Evolutionary conservation across 2,888 invertebrate genomes (phyloP).

Genomic region (Anoplius nigerrimus): DNA sequence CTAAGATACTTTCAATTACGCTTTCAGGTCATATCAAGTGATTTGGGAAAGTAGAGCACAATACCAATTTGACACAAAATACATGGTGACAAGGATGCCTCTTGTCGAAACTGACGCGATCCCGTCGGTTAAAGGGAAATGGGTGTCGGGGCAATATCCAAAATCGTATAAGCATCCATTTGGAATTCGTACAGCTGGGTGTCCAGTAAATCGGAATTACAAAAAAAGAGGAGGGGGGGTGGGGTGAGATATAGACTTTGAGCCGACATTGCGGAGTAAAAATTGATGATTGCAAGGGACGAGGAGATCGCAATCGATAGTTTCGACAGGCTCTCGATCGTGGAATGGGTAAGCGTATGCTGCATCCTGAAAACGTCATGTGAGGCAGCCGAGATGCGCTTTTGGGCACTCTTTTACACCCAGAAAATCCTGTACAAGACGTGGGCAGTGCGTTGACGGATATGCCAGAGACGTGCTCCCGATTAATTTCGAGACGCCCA

Average conservation of each 20-base stretch:
- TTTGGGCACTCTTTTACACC: constrained; percentile 31
- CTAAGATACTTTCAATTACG: constrained; percentile 20
- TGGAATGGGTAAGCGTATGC: constrained; percentile 24
- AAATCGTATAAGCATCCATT: constrained; percentile 12
- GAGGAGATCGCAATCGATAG: constrained; percentile 37
- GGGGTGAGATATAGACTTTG: constrained; percentile 50
- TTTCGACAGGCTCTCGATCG: constrained; percentile 17
- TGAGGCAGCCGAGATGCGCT: constrained; percentile 20
- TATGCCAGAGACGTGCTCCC: constrained; percentile 1
- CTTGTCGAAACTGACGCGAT: constrained; percentile 12
- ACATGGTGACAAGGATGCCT: constrained; percentile 6
- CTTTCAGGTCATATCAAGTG: constrained; percentile 25
- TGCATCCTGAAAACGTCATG: constrained; percentile 35
- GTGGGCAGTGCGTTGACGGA: constrained; percentile 22
- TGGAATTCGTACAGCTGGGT: constrained; percentile 37
- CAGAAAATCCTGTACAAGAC: constrained; percentile 22
- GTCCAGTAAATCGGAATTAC: constrained; percentile 44
- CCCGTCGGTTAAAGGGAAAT: background rate
- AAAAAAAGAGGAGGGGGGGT: constrained; percentile 28
- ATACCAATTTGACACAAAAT: constrained; percentile 33
- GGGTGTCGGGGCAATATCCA: constrained; percentile 4
- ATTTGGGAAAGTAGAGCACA: constrained; percentile 43
- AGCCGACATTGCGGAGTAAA: constrained; percentile 52
- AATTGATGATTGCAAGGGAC: constrained; percentile 44
- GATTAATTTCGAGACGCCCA: too few relatives aligned